A percentile compares a stretch with the other conserved stretches of the same genome.
Evolutionary conservation across 2,797 vertebrate genomes (phyloP).

Genomic region (Pampus argenteus): DNA sequence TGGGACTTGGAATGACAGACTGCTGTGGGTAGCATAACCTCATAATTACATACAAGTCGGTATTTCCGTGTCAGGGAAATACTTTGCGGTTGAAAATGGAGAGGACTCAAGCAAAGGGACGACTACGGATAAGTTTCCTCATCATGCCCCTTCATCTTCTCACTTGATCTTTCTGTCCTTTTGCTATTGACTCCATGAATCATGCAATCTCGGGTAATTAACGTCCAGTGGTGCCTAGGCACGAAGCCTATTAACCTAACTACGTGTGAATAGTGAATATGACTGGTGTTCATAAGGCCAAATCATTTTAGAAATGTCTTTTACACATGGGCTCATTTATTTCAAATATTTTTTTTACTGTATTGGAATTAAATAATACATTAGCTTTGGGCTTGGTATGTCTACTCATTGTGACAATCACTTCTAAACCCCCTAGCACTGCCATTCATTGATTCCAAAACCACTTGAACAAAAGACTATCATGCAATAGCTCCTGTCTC

Average conservation of each 20-base stretch:
- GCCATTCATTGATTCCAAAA: slow-evolving; percentile 44
- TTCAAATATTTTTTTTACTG: not conserved
- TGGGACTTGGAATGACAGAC: slow-evolving; percentile 78
- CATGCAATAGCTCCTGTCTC: slow-evolving; percentile 13
- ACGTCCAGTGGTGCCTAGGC: slow-evolving; percentile 57
- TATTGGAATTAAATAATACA: slow-evolving; percentile 26
- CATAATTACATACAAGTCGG: slow-evolving; percentile 86
- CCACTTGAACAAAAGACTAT: slow-evolving; percentile 22
- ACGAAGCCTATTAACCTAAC: slow-evolving; percentile 37
- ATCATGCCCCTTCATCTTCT: slow-evolving; percentile 59
- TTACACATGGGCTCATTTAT: not conserved
- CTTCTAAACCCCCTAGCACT: slow-evolving; percentile 32
- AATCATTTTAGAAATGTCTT: slow-evolving; percentile 19
- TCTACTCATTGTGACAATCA: slow-evolving; percentile 31
- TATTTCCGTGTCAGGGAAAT: slow-evolving; percentile 86
- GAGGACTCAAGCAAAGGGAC: slow-evolving; percentile 72
- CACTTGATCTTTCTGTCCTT: slow-evolving; percentile 72
- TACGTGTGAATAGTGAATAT: slow-evolving; percentile 26
- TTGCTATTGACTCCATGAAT: slow-evolving; percentile 71
- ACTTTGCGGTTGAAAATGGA: slow-evolving; percentile 77
- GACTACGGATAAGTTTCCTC: slow-evolving; percentile 67
- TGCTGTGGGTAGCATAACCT: slow-evolving; percentile 79
- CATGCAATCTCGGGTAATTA: slow-evolving; percentile 72
- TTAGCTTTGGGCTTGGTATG: slow-evolving; percentile 20
- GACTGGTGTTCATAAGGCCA: slow-evolving; percentile 15